These are phyloP conservation scores for Saguinus imperator DNA, from an alignment of 2,113 vertebrate genomes.

Conservation along the genomic window DNA sequence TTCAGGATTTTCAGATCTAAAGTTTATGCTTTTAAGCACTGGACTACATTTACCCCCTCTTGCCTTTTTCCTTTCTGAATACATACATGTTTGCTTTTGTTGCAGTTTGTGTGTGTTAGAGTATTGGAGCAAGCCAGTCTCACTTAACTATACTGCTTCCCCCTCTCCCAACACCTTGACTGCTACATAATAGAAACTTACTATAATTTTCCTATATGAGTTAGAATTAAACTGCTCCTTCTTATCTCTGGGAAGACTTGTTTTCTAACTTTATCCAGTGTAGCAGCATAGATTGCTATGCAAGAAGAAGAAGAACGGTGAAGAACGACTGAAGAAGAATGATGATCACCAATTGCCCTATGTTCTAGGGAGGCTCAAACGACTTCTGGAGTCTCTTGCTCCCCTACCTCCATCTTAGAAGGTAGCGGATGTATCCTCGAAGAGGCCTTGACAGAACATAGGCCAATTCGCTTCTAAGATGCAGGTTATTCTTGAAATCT, in stretches of 20 bases:
- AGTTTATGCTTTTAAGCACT: neutral
- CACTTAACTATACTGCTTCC: neutral
- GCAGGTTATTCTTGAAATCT: constrained; percentile 73
- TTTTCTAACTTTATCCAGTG: constrained; percentile 5
- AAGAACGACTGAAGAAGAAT: neutral
- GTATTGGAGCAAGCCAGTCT: neutral
- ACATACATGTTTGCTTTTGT: neutral
- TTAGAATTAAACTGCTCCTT: neutral
- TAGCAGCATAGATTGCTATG: neutral
- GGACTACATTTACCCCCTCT: neutral
- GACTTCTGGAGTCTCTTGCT: neutral
- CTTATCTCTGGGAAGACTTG: constrained; percentile 44
- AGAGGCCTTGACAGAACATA: neutral
- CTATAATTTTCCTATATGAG: constrained; percentile 3
- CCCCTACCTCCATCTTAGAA: constrained; percentile 14
- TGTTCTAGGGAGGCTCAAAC: neutral
- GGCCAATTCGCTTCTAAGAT: constrained; percentile 46
- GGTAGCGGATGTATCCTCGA: constrained; percentile 5
- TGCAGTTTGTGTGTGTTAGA: neutral
- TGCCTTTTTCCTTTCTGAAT: neutral
- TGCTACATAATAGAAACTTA: constrained; percentile 16
- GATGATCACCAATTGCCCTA: neutral
- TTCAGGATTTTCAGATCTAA: neutral
- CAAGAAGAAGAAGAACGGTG: neutral
- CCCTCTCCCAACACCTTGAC: neutral